Evolutionary conservation across 2,888 invertebrate species (phyloP).

Genomic region (Zygaena filipendulae): DNA sequence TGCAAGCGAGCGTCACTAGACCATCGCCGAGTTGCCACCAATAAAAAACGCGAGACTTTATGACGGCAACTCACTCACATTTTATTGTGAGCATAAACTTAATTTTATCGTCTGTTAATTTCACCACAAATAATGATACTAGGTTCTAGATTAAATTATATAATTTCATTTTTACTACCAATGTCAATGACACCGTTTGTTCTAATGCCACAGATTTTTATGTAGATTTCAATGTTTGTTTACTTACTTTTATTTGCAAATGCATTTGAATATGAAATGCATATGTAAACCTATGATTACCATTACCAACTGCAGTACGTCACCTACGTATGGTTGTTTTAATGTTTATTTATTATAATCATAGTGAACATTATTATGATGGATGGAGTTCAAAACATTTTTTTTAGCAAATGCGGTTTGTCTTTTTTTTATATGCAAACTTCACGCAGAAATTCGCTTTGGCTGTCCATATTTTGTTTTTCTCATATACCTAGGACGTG

Average conservation of each 20-base stretch:
- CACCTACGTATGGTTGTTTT: no score
- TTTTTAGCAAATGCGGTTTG: no score
- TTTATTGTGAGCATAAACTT: conserved; percentile 70
- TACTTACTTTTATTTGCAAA: conserved; percentile 3
- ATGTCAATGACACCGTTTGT: conserved; percentile 49
- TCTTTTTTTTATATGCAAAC: no score
- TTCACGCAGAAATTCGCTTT: no score
- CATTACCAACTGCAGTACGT: no score
- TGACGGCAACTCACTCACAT: conserved; percentile 69
- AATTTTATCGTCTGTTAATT: conserved; percentile 70
- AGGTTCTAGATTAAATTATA: conserved; percentile 58
- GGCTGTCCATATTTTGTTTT: no score
- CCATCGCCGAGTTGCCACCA: conserved; percentile 58
- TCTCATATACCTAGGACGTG: no score
- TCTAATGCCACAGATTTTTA: conserved; percentile 29
- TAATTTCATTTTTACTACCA: conserved; percentile 48
- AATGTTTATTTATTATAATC: no score
- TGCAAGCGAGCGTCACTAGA: conserved; percentile 60
- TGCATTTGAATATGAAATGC: conserved; percentile 5
- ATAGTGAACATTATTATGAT: no score
- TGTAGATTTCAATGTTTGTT: conserved; percentile 11
- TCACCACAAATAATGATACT: conserved; percentile 67
- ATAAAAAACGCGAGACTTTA: conserved; percentile 69
- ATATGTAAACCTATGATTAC: no score
- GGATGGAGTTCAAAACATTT: no score